Percentiles rank a stretch among this genome's conserved stretches.
phyloP scores from a whole-genome alignment of 2,113 vertebrate species.

The Syrmaticus mikado region DNA sequence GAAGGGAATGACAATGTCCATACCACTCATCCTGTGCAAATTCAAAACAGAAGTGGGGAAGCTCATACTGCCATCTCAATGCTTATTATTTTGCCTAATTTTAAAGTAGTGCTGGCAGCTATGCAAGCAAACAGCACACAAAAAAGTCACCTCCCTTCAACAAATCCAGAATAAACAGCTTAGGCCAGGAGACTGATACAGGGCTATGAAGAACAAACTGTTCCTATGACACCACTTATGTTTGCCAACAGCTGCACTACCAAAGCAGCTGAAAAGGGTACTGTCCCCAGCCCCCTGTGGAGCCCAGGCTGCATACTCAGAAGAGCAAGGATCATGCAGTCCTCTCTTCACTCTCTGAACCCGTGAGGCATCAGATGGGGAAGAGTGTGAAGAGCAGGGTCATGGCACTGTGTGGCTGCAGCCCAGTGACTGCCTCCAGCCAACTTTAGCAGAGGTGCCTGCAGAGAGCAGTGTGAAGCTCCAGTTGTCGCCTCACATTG shows the following conservation, averaged over 20 bases:
- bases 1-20: slow-evolving; percentile 47
- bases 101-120: slow-evolving; percentile 3
- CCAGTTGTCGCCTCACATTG: background rate
- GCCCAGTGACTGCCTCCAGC: background rate
- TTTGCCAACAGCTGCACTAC: background rate
- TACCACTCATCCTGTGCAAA: background rate
- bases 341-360: background rate
- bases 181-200: background rate
- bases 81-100: slow-evolving; percentile 6
- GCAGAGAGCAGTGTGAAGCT: background rate
- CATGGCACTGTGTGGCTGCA: rapidly evolving
- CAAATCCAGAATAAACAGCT: background rate
- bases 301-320: background rate
- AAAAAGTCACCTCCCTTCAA: background rate
- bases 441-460: background rate
- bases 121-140: background rate
- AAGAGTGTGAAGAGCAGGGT: background rate
- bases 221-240: background rate
- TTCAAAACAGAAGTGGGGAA: slow-evolving; percentile 42
- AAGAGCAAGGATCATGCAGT: background rate
- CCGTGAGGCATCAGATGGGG: background rate
- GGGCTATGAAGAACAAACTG: background rate
- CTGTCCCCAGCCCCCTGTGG: background rate
- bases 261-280: background rate
- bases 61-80: background rate